Percentiles rank a stretch among this genome's conserved stretches.
These are phyloP conservation scores for Actinernus sp. DNA, from an alignment of 92 coral and sea anemone species.

Conservation along the genomic window DNA sequence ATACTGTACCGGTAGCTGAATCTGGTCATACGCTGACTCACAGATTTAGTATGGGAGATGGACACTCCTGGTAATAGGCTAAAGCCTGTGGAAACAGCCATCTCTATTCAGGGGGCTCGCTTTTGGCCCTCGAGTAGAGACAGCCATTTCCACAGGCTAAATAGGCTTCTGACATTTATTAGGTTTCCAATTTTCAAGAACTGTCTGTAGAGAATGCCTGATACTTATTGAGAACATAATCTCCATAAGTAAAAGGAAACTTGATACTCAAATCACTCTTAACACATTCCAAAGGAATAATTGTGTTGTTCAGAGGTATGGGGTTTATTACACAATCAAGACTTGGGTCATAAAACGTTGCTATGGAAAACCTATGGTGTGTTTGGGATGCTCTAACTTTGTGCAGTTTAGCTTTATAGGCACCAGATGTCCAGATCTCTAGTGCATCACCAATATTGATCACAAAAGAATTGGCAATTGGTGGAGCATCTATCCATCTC, in stretches of 20 bases:
- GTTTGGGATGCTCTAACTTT: slow-evolving; percentile 57
- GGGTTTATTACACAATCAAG: slow-evolving; percentile 69
- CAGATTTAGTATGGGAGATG: too few species aligned
- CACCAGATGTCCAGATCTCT: slow-evolving; percentile 85
- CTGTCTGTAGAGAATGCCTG: slow-evolving; percentile 8
- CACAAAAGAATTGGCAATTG: slow-evolving; percentile 71
- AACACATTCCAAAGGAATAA: slow-evolving; percentile 36
- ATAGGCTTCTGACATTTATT: too few species aligned
- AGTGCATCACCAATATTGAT: slow-evolving; percentile 84
- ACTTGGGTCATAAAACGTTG: slow-evolving; percentile 78
- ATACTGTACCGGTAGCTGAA: too few species aligned
- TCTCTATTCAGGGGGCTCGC: too few species aligned
- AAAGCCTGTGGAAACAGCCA: too few species aligned
- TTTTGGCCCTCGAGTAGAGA: too few species aligned
- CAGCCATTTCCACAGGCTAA: too few species aligned
- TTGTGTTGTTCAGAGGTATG: slow-evolving; percentile 58
- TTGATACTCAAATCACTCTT: slow-evolving; percentile 21
- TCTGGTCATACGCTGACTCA: too few species aligned
- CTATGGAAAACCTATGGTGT: slow-evolving; percentile 68
- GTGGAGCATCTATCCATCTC: slow-evolving; percentile 77
- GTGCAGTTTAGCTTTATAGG: slow-evolving; percentile 67
- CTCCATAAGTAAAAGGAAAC: slow-evolving; percentile 72
- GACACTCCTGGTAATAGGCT: too few species aligned
- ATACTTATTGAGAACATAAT: slow-evolving; percentile 63
- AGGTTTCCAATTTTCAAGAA: too few species aligned